Evolutionary conservation across 2,113 vertebrate genomes (phyloP), one percentile per base, ranked within the genome.

Genomic region (Psittacula cyanocephala): DNA sequence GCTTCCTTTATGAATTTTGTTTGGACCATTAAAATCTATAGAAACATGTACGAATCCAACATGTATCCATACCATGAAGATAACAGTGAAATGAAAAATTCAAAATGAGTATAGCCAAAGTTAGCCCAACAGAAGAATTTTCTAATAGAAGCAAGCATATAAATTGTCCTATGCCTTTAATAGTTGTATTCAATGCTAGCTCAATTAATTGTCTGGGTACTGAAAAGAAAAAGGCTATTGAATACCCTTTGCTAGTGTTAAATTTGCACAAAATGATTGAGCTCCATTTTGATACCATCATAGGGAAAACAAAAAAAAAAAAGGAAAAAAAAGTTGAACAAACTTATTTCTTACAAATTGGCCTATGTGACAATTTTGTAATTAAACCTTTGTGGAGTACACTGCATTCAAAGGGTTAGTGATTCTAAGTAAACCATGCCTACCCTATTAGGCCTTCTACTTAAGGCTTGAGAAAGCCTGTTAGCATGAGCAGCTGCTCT

Each of bases 211-310:
- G 23, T 44, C 9, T 69, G 44, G 11, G 6, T 37, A 47, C 10
- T 65, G 60, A 31, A 33, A 68, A 59, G 33, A 59, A 49, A 44
- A 13, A 8, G 9, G 14, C 19, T 28, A 14, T 25, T 49, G 46
- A 67, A 72, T 67, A 13, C 14, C 10, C 28, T 43, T 29, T 67
- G 23, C 52, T 90, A 37, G 19, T 17, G 25, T 37, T 53, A 47
- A 43, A 67, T 82, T 67, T 78, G 46, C 46, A 77, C 13, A 43
- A 71, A 65, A 33, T 20, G 2, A 27, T 16, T 68, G 29, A 47
- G 6, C 60, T 78, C 6, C 5, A 63, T 29, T 70, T 63, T n/a
- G 37, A 39, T n/a, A 41, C 0, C 0, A 37, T 25, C 6, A 23
- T 3, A 25, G 22, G 5, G 23, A 14, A 9, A 17, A 44, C 2